Evolutionary conservation across 2,797 vertebrate genomes (phyloP).

Genomic region (Ambastaia sidthimunki): DNA sequence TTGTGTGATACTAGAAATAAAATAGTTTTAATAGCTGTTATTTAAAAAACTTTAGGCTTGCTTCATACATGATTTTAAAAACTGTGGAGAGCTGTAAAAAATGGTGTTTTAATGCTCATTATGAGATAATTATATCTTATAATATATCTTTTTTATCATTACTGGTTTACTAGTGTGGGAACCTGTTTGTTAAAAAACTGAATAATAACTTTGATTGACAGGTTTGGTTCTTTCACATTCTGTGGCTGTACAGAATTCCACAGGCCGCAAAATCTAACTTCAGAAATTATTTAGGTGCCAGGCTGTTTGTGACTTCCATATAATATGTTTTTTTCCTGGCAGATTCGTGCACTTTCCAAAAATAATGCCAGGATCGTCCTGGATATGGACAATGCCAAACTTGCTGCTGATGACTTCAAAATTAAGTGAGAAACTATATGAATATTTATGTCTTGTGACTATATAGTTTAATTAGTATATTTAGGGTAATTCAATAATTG

Average conservation of each 20-base stretch:
- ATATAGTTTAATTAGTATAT: conserved; percentile 1
- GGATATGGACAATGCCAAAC: background rate
- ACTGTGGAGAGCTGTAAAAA: background rate
- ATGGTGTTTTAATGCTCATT: background rate
- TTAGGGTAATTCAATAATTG: background rate
- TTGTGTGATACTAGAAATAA: too few species aligned
- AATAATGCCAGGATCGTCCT: background rate
- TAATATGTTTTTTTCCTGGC: background rate
- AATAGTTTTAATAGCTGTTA: too few species aligned
- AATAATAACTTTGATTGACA: conserved; percentile 4
- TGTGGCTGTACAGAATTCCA: background rate
- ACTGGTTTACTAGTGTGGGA: background rate
- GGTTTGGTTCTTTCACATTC: conserved; percentile 15
- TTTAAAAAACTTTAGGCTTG: too few species aligned
- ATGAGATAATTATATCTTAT: background rate
- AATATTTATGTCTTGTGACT: background rate
- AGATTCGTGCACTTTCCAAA: background rate
- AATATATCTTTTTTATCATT: background rate
- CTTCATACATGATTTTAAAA: too few species aligned
- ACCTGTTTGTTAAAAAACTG: background rate
- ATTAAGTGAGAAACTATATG: conserved; percentile 66
- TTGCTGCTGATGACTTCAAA: conserved; percentile 5
- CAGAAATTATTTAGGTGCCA: background rate
- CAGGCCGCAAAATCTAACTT: background rate
- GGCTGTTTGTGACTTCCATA: background rate